A percentile compares a stretch with the other conserved stretches of the same genome.
Evolutionary conservation across 1,140 invertebrate genomes (phyloP).

Genomic region (Drosophila prosaltans): DNA sequence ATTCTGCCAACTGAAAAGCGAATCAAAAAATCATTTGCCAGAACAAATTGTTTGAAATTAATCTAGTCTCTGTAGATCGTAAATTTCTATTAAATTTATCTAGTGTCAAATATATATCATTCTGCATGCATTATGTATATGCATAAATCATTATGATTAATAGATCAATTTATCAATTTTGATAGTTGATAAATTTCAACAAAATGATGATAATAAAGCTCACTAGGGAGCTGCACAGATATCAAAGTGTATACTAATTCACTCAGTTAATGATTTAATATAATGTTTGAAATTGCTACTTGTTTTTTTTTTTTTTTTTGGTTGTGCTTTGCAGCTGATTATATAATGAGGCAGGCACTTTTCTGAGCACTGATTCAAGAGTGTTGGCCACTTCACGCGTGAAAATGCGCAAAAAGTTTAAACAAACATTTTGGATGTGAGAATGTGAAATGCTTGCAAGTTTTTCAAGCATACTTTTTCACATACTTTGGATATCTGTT

Average conservation of each 20-base stretch:
- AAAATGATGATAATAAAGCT: too few relatives aligned
- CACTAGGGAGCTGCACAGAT: too few relatives aligned
- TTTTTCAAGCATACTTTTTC: slow-evolving; percentile 54
- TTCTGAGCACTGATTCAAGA: slow-evolving; percentile 16
- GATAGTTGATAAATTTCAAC: neutral
- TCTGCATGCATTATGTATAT: too few relatives aligned
- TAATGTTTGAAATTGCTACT: neutral
- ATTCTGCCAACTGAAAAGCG: too few relatives aligned
- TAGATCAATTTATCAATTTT: slow-evolving; percentile 7
- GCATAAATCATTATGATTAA: neutral
- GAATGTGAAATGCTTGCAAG: slow-evolving; percentile 35
- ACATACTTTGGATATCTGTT: slow-evolving; percentile 52
- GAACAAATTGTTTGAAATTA: too few relatives aligned
- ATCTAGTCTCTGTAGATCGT: too few relatives aligned
- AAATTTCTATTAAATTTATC: too few relatives aligned
- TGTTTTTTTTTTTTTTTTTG: too few relatives aligned
- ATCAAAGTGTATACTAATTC: neutral
- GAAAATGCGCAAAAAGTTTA: slow-evolving; percentile 62
- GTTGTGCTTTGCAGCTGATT: slow-evolving; percentile 17
- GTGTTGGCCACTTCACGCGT: slow-evolving; percentile 42
- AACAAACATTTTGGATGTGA: slow-evolving; percentile 54
- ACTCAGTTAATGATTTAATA: neutral
- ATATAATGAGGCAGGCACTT: slow-evolving; percentile 30
- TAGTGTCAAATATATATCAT: too few relatives aligned
- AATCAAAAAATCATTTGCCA: too few relatives aligned